These are phyloP conservation scores for Geopemphigus sp. DNA, from an alignment of 1,140 invertebrate species.

Conservation along the genomic window DNA sequence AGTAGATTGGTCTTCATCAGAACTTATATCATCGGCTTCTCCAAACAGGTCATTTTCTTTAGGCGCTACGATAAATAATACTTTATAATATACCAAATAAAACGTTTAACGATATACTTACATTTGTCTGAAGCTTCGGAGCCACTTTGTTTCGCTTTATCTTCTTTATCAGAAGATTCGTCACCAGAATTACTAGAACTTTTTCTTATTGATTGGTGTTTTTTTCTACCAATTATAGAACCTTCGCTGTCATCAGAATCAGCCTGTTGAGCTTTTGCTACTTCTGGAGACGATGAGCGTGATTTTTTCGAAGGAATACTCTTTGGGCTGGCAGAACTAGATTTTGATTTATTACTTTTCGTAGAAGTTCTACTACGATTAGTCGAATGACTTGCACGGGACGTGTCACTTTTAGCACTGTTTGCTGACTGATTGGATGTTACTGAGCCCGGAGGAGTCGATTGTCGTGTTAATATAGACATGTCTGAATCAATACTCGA, in stretches of 20 bases:
- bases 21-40: conserved; percentile 88
- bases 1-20: conserved; percentile 70
- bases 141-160: conserved; percentile 55
- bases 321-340: conserved; percentile 24
- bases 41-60: conserved; percentile 85
- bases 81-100: conserved; percentile 19
- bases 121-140: conserved; percentile 54
- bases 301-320: conserved; percentile 32
- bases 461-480: conserved; percentile 53
- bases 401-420: conserved; percentile 35
- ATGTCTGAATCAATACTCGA: conserved; percentile 55
- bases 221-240: conserved; percentile 52
- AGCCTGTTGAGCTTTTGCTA: neutral
- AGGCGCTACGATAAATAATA: conserved; percentile 56
- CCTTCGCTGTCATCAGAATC: conserved; percentile 12
- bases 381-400: conserved; percentile 27
- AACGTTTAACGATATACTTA: conserved; percentile 17
- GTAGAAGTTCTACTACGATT: conserved; percentile 35
- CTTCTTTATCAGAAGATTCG: conserved; percentile 56
- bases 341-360: conserved; percentile 46
- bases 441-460: conserved; percentile 47
- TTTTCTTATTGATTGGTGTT: conserved; percentile 27
- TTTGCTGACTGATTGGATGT: conserved; percentile 30
- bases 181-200: conserved; percentile 42
- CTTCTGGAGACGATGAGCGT: conserved; percentile 15